Evolutionary conservation across 2,113 vertebrate genomes (phyloP).

Genomic region (Boleophthalmus pectinirostris): DNA sequence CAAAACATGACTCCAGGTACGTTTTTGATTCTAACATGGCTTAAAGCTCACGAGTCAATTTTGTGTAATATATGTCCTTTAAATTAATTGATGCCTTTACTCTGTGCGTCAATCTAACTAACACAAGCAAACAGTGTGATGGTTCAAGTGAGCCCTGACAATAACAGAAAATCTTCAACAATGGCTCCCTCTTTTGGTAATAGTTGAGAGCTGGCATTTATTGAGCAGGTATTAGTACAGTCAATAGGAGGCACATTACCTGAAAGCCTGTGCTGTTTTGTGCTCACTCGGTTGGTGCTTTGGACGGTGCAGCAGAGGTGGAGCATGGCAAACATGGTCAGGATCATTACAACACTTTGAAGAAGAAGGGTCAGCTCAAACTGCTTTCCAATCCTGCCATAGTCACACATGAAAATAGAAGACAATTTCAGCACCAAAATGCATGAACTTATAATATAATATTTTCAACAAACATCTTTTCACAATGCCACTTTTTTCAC

Average conservation of each 20-base stretch:
- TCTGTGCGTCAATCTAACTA: neutral
- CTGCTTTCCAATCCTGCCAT: conserved; percentile 81
- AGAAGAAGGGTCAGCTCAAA: conserved; percentile 82
- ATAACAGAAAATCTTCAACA: conserved; percentile 34
- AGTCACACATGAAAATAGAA: neutral
- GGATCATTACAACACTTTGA: conserved; percentile 83
- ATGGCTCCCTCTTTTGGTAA: conserved; percentile 72
- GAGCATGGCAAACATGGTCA: conserved; percentile 81
- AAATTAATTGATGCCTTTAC: neutral
- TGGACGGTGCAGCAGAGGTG: conserved; percentile 81
- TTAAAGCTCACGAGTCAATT: too few relatives aligned
- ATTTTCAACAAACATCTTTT: neutral
- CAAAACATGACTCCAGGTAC: too few relatives aligned
- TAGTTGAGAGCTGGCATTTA: conserved; percentile 12
- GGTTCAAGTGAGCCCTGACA: neutral
- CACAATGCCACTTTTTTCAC: neutral
- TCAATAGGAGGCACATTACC: conserved; percentile 54
- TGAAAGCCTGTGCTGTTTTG: conserved; percentile 77
- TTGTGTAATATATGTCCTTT: too few relatives aligned
- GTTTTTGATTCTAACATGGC: too few relatives aligned
- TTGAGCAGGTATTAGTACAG: neutral
- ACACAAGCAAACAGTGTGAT: neutral
- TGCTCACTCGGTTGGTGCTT: conserved; percentile 74
- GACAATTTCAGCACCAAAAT: neutral
- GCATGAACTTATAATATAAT: neutral